Percentiles rank a stretch among this genome's conserved stretches.
phyloP scores from a whole-genome alignment of 2,888 invertebrate species.

The Erebia ligea region DNA sequence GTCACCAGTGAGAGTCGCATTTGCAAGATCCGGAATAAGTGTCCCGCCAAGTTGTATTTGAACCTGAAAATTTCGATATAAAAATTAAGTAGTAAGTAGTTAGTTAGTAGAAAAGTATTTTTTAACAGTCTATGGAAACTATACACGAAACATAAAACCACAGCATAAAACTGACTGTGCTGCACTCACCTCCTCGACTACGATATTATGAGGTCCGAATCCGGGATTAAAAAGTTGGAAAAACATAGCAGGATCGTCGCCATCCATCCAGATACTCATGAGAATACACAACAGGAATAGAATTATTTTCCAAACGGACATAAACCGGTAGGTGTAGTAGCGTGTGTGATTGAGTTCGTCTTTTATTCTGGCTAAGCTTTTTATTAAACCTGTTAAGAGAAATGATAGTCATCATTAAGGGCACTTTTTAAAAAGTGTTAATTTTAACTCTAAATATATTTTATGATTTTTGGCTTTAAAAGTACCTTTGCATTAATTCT shows the following conservation, averaged over 20 bases:
- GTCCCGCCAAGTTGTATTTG: slow-evolving; percentile 85
- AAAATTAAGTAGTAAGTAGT: too few relatives aligned
- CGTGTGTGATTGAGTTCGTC: slow-evolving; percentile 90
- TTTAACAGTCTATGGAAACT: neutral
- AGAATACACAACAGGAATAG: slow-evolving; percentile 90
- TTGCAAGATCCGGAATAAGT: slow-evolving; percentile 88
- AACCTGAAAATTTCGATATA: slow-evolving; percentile 67
- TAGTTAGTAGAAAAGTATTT: too few relatives aligned
- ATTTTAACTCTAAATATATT: too few relatives aligned
- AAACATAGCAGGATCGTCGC: slow-evolving; percentile 89
- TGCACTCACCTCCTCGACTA: slow-evolving; percentile 86
- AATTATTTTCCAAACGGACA: slow-evolving; percentile 95
- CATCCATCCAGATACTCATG: slow-evolving; percentile 88
- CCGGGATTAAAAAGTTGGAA: slow-evolving; percentile 89
- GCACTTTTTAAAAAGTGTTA: too few relatives aligned
- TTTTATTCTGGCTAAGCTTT: slow-evolving; percentile 89
- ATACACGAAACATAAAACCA: neutral
- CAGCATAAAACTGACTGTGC: neutral
- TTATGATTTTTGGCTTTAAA: too few relatives aligned
- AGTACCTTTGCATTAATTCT: too few relatives aligned
- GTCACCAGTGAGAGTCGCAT: slow-evolving; percentile 89
- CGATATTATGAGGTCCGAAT: slow-evolving; percentile 90
- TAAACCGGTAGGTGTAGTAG: slow-evolving; percentile 94
- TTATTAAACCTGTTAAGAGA: slow-evolving; percentile 84
- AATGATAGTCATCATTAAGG: neutral